phyloP scores from a whole-genome alignment of 2,888 invertebrate species.

The Ectemnius lituratus region DNA sequence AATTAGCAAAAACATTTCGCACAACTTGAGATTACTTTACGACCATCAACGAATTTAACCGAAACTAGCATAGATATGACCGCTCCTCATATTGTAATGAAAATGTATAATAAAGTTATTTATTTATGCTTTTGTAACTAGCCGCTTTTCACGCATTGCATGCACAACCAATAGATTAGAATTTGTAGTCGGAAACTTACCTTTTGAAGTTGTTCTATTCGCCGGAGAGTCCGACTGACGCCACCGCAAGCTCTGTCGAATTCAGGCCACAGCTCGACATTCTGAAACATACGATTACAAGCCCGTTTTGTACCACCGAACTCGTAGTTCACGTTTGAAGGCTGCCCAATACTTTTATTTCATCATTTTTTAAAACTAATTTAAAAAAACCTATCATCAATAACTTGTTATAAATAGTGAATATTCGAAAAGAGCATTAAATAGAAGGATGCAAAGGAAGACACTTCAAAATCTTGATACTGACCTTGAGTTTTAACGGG shows the following conservation, averaged over 20 bases:
- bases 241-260: neutral
- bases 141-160: neutral
- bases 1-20: too few species aligned
- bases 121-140: conserved; percentile 55
- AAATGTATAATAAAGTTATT: conserved; percentile 67
- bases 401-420: too few species aligned
- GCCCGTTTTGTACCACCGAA: too few species aligned
- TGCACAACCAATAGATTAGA: conserved; percentile 4
- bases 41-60: too few species aligned
- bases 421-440: too few species aligned
- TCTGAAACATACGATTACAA: too few species aligned
- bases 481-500: conserved; percentile 72
- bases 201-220: conserved; percentile 70
- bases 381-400: too few species aligned
- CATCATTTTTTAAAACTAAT: too few species aligned
- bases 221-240: conserved; percentile 63
- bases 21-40: too few species aligned
- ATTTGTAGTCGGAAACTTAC: conserved; percentile 65
- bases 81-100: conserved; percentile 55
- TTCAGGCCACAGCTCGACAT: too few species aligned
- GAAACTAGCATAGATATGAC: neutral
- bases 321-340: too few species aligned
- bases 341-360: too few species aligned
- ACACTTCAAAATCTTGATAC: conserved; percentile 63
- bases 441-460: neutral